Base-by-base conservation (phyloP, 2,888 invertebrate species). In the Yponomeuta plumbellus region DNA sequence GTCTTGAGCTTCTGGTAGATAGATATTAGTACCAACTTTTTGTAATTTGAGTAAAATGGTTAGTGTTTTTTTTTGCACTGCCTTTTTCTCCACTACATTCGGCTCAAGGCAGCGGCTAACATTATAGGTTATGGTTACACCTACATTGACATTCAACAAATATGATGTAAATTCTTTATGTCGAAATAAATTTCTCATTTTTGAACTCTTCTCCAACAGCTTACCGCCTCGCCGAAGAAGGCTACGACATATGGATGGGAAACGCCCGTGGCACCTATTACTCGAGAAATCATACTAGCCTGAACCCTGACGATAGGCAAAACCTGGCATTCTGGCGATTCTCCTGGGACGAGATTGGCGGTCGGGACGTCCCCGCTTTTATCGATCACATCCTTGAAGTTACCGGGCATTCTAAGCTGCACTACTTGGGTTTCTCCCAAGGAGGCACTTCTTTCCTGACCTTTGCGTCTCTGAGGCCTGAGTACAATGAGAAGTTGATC, bases 181-280 rank as follows among this genome's bases (percentile, higher is more conserved):
- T n/a, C n/a, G n/a, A n/a, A n/a, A 39, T 39, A 39, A 11, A 39
- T 39, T 8, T 11, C 39, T 39, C 39, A 5, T 39, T 11, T 39
- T 11, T 39, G 11, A 52, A 52, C 44, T 52, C 17, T 52, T 17
- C 44, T 52, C 44, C 44, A 13, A 52, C 61, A 65, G 61, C 72
- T 1, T 87, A 86, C 71, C 67, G 88, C 8, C 79, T 95, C 10
- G 92, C 93, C 3, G 94, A 95, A 69, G 84, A 88, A 61, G 94
- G 94, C 20, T 95, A 93, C 73, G 95, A 95, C 71, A 94, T 95
- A 0, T 97, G 97, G 97, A 80, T 97, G 75, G 94, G 95, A 0
- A 97, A 96, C 79, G 92, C 93, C 20, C 92, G 97, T 1, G 97
- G 97, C 1, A 96, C 94, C 76, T 91, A 83, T 61, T 94, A 94